Conservation (phyloP, 2,113 vertebrate genomes). For the Phasianus colchicus region DNA sequence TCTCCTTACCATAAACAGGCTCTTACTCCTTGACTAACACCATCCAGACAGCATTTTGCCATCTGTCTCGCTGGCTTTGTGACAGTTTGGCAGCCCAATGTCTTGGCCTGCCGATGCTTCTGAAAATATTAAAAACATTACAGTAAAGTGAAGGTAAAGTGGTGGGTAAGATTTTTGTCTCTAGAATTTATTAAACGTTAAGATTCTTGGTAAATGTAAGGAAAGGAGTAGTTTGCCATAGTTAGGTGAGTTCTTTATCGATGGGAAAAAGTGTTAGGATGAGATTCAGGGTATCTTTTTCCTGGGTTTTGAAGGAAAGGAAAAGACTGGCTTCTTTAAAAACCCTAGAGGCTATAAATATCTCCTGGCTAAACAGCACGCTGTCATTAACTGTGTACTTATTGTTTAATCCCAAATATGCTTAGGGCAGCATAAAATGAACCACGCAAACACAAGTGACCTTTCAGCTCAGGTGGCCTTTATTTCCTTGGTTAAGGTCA, state of each 20-base stretch:
- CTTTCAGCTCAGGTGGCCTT: slow-evolving; percentile 33
- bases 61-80: neutral
- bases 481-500: slow-evolving; percentile 25
- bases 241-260: neutral
- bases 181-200: neutral
- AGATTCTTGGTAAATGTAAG: neutral
- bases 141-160: neutral
- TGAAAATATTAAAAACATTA: neutral
- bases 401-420: slow-evolving; percentile 16
- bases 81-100: neutral
- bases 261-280: neutral
- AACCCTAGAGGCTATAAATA: neutral
- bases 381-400: neutral
- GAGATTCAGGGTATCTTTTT: neutral
- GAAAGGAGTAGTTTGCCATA: neutral
- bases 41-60: neutral
- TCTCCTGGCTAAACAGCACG: neutral
- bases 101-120: neutral
- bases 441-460: neutral
- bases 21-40: neutral
- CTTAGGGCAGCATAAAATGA: slow-evolving; percentile 46
- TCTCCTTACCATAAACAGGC: neutral
- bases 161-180: neutral
- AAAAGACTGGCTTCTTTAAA: neutral
- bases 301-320: neutral